Conservation (phyloP, 2,797 vertebrate species). For the Cynodonichthys magdalenae region DNA sequence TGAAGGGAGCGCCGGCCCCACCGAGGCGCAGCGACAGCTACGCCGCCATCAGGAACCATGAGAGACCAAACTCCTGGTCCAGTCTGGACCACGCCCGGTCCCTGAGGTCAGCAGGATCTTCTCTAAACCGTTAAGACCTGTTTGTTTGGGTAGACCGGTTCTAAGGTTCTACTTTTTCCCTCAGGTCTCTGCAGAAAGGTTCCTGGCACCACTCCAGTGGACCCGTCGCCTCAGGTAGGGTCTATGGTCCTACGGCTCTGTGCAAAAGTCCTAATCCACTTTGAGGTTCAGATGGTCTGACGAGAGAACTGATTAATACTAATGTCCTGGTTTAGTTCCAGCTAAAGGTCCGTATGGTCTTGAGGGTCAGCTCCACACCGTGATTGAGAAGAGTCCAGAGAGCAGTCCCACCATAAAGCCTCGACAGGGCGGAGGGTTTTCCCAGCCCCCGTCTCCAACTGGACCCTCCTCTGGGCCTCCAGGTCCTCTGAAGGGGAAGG, state of each 20-base stretch:
- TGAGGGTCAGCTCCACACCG: constrained; percentile 91
- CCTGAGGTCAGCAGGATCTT: constrained; percentile 40
- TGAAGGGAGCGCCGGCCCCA: constrained; percentile 85
- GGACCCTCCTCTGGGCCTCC: constrained; percentile 61
- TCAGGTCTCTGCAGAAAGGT: constrained; percentile 81
- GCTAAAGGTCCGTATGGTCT: constrained; percentile 74
- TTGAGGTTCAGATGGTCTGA: not conserved
- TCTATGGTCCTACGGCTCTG: constrained; percentile 1
- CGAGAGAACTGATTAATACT: not conserved
- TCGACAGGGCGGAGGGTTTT: constrained; percentile 75
- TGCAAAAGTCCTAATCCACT: not conserved
- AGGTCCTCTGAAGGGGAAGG: constrained; percentile 13
- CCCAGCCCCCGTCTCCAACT: constrained; percentile 23
- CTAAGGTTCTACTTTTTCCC: constrained; percentile 1
- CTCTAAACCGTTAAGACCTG: not conserved
- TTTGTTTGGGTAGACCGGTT: too few species aligned
- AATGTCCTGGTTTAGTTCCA: constrained; percentile 25
- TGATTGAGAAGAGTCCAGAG: constrained; percentile 94
- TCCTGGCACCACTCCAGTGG: constrained; percentile 80
- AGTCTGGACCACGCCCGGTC: constrained; percentile 85
- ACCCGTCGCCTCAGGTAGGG: constrained; percentile 71
- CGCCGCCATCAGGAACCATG: constrained; percentile 85
- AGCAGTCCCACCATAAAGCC: constrained; percentile 90
- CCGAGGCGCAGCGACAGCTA: constrained; percentile 93
- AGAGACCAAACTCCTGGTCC: constrained; percentile 87